Conservation (phyloP, 2,888 invertebrate species). For the Notodromas monacha region DNA sequence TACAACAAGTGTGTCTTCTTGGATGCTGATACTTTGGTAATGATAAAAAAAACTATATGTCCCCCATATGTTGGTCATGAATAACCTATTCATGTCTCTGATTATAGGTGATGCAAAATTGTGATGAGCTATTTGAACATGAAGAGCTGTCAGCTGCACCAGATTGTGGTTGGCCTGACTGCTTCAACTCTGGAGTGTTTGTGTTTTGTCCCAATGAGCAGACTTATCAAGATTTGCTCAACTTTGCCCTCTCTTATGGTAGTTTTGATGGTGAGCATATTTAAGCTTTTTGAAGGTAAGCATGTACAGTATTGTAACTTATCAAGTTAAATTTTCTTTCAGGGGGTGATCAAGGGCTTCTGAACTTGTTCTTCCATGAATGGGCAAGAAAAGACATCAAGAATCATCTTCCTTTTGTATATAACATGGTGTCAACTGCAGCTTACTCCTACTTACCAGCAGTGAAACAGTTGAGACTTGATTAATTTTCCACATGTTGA, state of each 20-base stretch:
- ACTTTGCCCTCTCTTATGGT: slow-evolving; percentile 50
- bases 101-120: slow-evolving; percentile 57
- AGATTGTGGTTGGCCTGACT: slow-evolving; percentile 90
- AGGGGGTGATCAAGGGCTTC: slow-evolving; percentile 57
- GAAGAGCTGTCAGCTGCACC: slow-evolving; percentile 88
- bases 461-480: too few species aligned
- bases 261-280: slow-evolving; percentile 53
- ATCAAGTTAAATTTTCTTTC: slow-evolving; percentile 9
- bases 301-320: slow-evolving; percentile 6
- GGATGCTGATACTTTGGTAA: slow-evolving; percentile 87
- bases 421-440: too few species aligned
- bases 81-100: slow-evolving; percentile 1
- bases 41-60: too few species aligned
- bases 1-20: slow-evolving; percentile 90
- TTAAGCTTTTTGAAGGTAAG: slow-evolving; percentile 5
- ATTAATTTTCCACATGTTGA: too few species aligned
- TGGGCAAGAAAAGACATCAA: slow-evolving; percentile 81
- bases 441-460: too few species aligned
- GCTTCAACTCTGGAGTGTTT: slow-evolving; percentile 94
- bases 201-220: slow-evolving; percentile 64
- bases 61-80: not conserved
- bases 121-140: slow-evolving; percentile 80
- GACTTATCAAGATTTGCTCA: slow-evolving; percentile 45
- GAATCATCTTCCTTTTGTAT: too few species aligned
- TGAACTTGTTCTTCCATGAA: slow-evolving; percentile 71